Percentiles rank a stretch among this genome's conserved stretches.
Conservation (phyloP, 2,113 vertebrate species). For the Centropristis striata region DNA sequence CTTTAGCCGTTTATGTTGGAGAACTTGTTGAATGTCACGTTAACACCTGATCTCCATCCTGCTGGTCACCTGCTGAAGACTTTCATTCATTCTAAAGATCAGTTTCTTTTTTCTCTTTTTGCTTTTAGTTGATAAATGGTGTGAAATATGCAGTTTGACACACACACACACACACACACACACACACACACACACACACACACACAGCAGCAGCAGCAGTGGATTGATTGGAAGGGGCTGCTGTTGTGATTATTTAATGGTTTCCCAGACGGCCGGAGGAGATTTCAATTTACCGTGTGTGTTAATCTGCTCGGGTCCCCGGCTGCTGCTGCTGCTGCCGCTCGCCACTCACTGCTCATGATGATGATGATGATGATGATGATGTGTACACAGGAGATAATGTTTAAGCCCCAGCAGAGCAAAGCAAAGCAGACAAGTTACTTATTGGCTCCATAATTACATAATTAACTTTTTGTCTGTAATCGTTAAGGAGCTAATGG, state of each 20-base stretch:
- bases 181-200: conserved; percentile 8
- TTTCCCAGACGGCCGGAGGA: conserved; percentile 92
- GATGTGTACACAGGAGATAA: conserved; percentile 93
- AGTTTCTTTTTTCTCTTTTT: conserved; percentile 67
- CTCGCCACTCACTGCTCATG: too few relatives aligned
- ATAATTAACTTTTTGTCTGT: conserved; percentile 99
- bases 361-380: conserved; percentile 53
- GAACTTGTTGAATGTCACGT: too few relatives aligned
- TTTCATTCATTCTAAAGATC: not conserved
- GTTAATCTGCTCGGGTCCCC: conserved; percentile 93
- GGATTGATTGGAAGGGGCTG: conserved; percentile 91
- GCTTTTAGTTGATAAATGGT: conserved; percentile 38
- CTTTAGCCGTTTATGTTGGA: too few relatives aligned
- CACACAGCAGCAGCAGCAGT: conserved; percentile 49
- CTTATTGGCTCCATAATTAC: conserved; percentile 99
- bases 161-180: conserved; percentile 6
- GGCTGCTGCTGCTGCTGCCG: conserved; percentile 85
- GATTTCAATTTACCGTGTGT: conserved; percentile 95
- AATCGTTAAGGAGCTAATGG: conserved; percentile 98
- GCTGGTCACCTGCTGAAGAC: not conserved
- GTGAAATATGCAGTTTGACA: conserved; percentile 67
- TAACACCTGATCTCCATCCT: not conserved
- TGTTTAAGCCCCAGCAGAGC: conserved; percentile 94
- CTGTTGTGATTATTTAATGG: conserved; percentile 96
- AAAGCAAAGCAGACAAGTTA: conserved; percentile 96